phyloP scores from a whole-genome alignment of 1,140 invertebrate species.

The Macrocentrus cingulum region DNA sequence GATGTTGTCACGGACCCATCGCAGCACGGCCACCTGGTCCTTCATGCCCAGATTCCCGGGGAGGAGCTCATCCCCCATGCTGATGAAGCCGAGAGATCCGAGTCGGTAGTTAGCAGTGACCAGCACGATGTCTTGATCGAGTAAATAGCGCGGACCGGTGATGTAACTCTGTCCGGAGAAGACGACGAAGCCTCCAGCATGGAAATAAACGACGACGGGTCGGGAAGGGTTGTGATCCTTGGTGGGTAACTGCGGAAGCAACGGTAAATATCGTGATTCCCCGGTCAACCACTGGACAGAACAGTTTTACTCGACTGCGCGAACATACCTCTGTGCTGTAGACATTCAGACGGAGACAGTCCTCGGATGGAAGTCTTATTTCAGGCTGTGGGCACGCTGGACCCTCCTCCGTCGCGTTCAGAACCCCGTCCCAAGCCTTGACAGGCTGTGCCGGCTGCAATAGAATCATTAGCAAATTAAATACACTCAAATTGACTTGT shows the following conservation, averaged over 20 bases:
- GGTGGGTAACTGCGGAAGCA: conserved; percentile 10
- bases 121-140: conserved; percentile 65
- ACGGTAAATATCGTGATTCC: too few species aligned
- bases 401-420: conserved; percentile 50
- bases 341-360: conserved; percentile 71
- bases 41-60: conserved; percentile 75
- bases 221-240: conserved; percentile 29
- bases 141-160: conserved; percentile 63
- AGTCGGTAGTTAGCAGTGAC: conserved; percentile 74
- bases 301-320: too few species aligned
- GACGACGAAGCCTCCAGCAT: conserved; percentile 58
- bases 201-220: conserved; percentile 64
- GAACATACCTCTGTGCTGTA: conserved; percentile 59
- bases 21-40: conserved; percentile 72
- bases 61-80: conserved; percentile 64
- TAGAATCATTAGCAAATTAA: neutral
- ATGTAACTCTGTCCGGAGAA: conserved; percentile 57
- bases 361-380: conserved; percentile 55
- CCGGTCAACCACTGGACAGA: too few species aligned
- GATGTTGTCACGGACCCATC: conserved; percentile 76
- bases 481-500: neutral
- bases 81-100: conserved; percentile 66
- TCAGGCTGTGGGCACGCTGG: conserved; percentile 41
- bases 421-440: conserved; percentile 56
- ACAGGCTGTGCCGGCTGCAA: conserved; percentile 59